These are phyloP conservation scores for Linhomoeus sp. DNA, from an alignment of 2,888 invertebrate genomes.

Conservation along the genomic window DNA sequence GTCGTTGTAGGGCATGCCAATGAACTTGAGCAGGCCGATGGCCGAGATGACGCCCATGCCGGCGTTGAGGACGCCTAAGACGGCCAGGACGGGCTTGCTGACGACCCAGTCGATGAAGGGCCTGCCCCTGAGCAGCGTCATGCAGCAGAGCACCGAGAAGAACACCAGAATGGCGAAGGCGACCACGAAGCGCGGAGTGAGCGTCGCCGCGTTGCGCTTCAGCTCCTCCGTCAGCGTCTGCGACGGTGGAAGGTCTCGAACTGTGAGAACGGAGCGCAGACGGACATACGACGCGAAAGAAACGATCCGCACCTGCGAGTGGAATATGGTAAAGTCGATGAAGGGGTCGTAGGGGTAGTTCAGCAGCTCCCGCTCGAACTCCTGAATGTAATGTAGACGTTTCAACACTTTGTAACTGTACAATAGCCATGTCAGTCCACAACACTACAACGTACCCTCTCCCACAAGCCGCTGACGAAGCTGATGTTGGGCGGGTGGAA, in stretches of 20 bases:
- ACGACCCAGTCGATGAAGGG: conserved; percentile 42
- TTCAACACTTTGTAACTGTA: no score
- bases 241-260: no score
- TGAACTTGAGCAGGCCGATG: conserved; percentile 69
- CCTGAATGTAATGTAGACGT: no score
- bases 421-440: no score
- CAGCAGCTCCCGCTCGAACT: conserved; percentile 2
- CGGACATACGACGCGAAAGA: no score
- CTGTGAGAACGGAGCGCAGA: no score
- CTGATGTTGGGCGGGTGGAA: conserved; percentile 21
- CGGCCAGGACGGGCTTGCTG: conserved; percentile 71
- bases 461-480: conserved; percentile 24
- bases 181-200: no score
- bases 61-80: conserved; percentile 71
- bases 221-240: conserved; percentile 73
- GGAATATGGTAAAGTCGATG: conserved; percentile 22
- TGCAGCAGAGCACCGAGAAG: no score
- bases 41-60: conserved; percentile 73
- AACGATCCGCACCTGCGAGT: no score
- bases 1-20: conserved; percentile 75
- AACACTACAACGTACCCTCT: conserved; percentile 10
- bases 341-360: conserved; percentile 7
- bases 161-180: no score
- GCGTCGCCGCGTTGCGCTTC: conserved; percentile 67
- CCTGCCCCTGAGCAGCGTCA: conserved; percentile 63